Evolutionary conservation across 2,888 invertebrate species (phyloP), one percentile per base, ranked within the genome.

Genomic region (Melipona beecheii): DNA sequence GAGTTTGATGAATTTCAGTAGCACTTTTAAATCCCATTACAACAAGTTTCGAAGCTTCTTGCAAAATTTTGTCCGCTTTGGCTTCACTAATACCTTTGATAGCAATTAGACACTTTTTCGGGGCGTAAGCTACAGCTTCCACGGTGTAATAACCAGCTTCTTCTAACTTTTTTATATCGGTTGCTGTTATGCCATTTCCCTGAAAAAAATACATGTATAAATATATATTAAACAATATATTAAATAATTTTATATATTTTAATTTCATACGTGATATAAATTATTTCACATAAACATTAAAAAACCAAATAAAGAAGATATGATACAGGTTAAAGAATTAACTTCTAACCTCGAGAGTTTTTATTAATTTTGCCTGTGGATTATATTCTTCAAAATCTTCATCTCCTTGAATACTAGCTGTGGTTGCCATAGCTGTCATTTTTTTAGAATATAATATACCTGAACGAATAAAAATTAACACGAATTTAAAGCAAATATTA

Each of bases 11-110:
- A 93, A 99, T 98, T 91, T 98, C 98, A 5, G 99, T 98, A 0
- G 99, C 99, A 49, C 99, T 99, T 9, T 99, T 99, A 93, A 99
- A 99, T 0, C 99, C 99, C 98, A 99, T 98, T 0, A 98, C 98
- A 0, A 99, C 98, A 60, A 98, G 94, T 94, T 99, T 99, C 0
- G 97, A 96, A 3, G 99, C 99, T 95, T 99, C 99, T 4, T 96
- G 96, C 81, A 98, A 92, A 87, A 99, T 96, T 95, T 99, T 99
- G 86, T 99, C 99, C 19, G 99, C 99, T 94, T 99, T 99, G 0
- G 97, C 98, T 93, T 99, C 99, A 69, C 99, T 99, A 87, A 99
- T 98, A 0, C 99, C 99, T 95, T 99, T 99, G 65, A 99, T 97
- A 11, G 96, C 95, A 2, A 98, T 95, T 0, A 99, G 95, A 93